These are phyloP conservation scores for Biston betularia DNA, from an alignment of 2,888 invertebrate species.

Conservation along the genomic window DNA sequence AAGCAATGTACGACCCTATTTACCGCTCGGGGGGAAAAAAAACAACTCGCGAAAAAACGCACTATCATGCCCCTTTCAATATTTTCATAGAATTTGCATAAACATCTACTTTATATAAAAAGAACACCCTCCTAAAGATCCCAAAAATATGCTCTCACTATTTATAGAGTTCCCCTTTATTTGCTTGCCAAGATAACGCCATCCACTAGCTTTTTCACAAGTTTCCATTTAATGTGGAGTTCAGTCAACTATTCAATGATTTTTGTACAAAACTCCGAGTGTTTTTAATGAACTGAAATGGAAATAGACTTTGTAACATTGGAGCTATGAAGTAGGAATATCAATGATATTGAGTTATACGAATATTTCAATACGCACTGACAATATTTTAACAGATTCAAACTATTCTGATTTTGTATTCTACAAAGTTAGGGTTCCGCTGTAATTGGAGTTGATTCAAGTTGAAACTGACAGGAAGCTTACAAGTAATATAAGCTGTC, in stretches of 20 bases:
- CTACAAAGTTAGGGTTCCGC: slow-evolving; percentile 3
- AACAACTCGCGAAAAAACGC: background rate
- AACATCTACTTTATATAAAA: slow-evolving; percentile 13
- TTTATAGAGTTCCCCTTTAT: background rate
- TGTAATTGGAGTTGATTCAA: background rate
- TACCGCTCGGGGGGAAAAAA: background rate
- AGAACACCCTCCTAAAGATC: background rate
- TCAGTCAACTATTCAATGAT: slow-evolving; percentile 1
- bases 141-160: slow-evolving; percentile 5
- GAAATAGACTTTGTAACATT: background rate
- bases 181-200: slow-evolving; percentile 4
- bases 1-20: background rate
- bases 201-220: background rate
- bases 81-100: slow-evolving; percentile 8
- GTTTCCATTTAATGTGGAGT: slow-evolving; percentile 1
- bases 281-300: background rate
- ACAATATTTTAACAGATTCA: slow-evolving; percentile 3
- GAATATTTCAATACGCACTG: slow-evolving; percentile 22
- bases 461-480: background rate
- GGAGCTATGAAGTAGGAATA: slow-evolving; percentile 11
- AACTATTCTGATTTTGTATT: slow-evolving; percentile 20
- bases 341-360: slow-evolving; percentile 20
- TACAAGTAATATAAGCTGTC: background rate
- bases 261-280: background rate
- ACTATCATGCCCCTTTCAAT: background rate